Conservation (phyloP, 1,140 invertebrate genomes). For the Tetramorium parvispinum region DNA sequence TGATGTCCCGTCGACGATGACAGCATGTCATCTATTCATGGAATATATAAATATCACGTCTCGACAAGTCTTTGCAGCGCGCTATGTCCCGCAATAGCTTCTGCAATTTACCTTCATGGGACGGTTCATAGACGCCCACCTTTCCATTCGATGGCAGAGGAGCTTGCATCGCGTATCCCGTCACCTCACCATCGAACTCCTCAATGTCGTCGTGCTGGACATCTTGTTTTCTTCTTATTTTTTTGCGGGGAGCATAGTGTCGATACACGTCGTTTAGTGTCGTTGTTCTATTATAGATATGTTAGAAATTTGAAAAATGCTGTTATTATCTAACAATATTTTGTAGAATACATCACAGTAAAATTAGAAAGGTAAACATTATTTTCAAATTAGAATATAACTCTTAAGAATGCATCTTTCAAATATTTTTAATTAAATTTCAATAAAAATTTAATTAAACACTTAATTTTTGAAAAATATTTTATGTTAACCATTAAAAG, state of each 20-base stretch:
- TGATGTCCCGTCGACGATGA: slow-evolving; percentile 77
- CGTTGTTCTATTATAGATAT: slow-evolving; percentile 84
- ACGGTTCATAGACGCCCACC: slow-evolving; percentile 71
- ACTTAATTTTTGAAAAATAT: background rate
- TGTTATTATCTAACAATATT: background rate
- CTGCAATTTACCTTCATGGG: slow-evolving; percentile 27
- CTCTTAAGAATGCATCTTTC: background rate
- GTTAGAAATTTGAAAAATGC: background rate
- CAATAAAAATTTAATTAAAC: background rate
- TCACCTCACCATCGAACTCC: slow-evolving; percentile 85
- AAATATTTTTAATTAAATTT: slow-evolving; percentile 36
- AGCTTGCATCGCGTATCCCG: slow-evolving; percentile 84
- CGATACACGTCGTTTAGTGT: slow-evolving; percentile 88
- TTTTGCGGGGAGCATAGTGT: slow-evolving; percentile 83
- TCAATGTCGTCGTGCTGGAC: slow-evolving; percentile 78
- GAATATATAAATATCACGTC: background rate
- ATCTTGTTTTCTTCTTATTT: slow-evolving; percentile 75
- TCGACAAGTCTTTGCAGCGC: background rate
- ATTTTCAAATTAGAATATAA: background rate
- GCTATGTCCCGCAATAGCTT: background rate
- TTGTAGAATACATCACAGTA: background rate
- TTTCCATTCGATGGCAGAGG: slow-evolving; percentile 77
- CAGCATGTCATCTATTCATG: slow-evolving; percentile 74
- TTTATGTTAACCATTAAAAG: background rate
- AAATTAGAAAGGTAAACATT: background rate